phyloP scores from a whole-genome alignment of 2,113 vertebrate species.

The Myotis davidii region DNA sequence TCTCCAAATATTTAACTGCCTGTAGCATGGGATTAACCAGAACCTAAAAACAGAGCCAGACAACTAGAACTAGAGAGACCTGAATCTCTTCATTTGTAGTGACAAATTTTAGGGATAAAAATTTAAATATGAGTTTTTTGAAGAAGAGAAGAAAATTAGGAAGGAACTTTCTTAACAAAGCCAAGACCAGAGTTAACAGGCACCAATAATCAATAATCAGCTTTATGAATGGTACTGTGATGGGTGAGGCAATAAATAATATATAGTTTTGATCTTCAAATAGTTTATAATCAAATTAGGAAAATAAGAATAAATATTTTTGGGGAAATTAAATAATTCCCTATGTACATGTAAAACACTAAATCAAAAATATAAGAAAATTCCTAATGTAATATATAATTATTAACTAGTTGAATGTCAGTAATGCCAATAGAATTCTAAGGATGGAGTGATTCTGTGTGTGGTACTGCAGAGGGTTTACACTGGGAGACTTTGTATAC shows the following conservation, averaged over 20 bases:
- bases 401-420: not conserved
- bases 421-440: not conserved
- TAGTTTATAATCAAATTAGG: not conserved
- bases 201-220: constrained; percentile 11
- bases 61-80: not conserved
- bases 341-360: not conserved
- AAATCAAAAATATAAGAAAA: not conserved
- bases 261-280: not conserved
- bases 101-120: not conserved
- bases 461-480: not conserved
- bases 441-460: not conserved
- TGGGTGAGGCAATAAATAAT: not conserved
- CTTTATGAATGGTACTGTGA: constrained; percentile 2
- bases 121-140: not conserved
- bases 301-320: constrained; percentile 30
- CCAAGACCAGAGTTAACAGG: not conserved
- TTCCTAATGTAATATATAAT: not conserved
- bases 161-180: constrained; percentile 29
- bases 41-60: not conserved
- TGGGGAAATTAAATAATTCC: not conserved
- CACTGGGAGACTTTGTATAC: not conserved
- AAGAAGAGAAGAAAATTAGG: not conserved
- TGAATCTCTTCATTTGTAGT: not conserved
- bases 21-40: not conserved
- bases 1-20: not conserved